Evolutionary conservation across 2,797 vertebrate species (phyloP).

Genomic region (Centropyge bicolor): DNA sequence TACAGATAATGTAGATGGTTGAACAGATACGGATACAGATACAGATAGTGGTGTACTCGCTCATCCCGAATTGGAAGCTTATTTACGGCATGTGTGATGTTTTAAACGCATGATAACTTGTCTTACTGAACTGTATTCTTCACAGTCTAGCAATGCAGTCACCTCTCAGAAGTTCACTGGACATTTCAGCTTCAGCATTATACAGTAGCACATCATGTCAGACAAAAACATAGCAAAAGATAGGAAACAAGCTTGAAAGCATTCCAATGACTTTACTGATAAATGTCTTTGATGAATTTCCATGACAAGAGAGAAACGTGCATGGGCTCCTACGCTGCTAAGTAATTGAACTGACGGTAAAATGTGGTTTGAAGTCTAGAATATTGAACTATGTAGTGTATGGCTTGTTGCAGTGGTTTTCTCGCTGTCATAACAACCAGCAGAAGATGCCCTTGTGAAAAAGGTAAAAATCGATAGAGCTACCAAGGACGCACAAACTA

Average conservation of each 20-base stretch:
- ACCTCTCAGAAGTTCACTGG: neutral
- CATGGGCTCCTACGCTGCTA: neutral
- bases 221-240: neutral
- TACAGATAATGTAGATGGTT: too few relatives aligned
- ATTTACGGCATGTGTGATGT: neutral
- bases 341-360: slow-evolving; percentile 17
- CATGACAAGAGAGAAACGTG: neutral
- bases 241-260: neutral
- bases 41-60: too few relatives aligned
- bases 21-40: too few relatives aligned
- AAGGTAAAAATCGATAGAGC: slow-evolving; percentile 55
- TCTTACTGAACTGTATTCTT: neutral
- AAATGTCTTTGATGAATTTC: neutral
- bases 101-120: neutral
- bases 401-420: slow-evolving; percentile 1
- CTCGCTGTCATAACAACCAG: slow-evolving; percentile 42
- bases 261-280: neutral
- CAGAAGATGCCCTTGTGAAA: slow-evolving; percentile 49
- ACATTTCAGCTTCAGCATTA: neutral
- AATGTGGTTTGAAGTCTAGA: slow-evolving; percentile 8
- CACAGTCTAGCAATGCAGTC: neutral
- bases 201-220: neutral
- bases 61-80: neutral
- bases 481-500: slow-evolving; percentile 57
- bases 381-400: slow-evolving; percentile 20